phyloP scores from a whole-genome alignment of 1,140 invertebrate genomes.

The Eriosoma lanigerum region DNA sequence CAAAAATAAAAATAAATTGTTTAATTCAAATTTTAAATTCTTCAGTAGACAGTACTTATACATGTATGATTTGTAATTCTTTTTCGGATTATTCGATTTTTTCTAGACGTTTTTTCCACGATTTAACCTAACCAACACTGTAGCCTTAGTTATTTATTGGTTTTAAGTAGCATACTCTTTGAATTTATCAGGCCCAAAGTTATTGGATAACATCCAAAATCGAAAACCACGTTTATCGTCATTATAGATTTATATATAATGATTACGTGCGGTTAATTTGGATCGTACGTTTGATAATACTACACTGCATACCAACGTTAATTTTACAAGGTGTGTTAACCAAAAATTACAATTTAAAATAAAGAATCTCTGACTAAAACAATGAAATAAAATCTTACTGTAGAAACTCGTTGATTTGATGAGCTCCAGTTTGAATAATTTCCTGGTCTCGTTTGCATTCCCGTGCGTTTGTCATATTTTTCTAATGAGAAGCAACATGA shows the following conservation, averaged over 20 bases:
- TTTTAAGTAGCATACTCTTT: slow-evolving; percentile 11
- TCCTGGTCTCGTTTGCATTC: neutral
- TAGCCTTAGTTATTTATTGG: slow-evolving; percentile 34
- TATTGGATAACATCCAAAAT: slow-evolving; percentile 19
- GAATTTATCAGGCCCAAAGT: neutral
- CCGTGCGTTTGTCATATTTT: neutral
- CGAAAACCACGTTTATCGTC: neutral
- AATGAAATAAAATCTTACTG: neutral
- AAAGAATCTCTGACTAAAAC: neutral
- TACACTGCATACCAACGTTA: too few species aligned
- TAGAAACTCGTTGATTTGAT: slow-evolving; percentile 19
- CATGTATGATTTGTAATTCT: too few species aligned
- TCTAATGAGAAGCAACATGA: neutral
- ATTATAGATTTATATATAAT: neutral
- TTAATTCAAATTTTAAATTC: too few species aligned
- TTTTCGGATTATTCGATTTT: slow-evolving; percentile 29
- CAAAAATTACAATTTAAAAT: too few species aligned
- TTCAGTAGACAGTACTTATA: too few species aligned
- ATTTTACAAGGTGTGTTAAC: too few species aligned
- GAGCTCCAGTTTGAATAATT: neutral
- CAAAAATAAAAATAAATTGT: too few species aligned
- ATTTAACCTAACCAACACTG: neutral
- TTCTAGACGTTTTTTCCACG: too few species aligned
- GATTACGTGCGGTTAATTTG: too few species aligned
- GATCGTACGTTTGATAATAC: too few species aligned